phyloP scores from a whole-genome alignment of 2,113 vertebrate species.

The Solenodon paradoxus region DNA sequence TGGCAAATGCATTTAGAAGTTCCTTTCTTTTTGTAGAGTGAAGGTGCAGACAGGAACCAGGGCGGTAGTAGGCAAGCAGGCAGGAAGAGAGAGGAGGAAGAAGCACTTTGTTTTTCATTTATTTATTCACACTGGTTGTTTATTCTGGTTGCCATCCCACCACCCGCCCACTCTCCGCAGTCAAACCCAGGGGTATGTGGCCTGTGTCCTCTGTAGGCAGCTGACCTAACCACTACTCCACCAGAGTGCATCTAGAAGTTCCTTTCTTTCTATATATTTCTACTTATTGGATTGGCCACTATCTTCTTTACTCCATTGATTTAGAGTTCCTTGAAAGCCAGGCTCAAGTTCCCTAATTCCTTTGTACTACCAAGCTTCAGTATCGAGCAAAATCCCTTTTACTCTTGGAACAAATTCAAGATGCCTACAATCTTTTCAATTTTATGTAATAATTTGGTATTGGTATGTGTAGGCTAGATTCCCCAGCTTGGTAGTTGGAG shows the following conservation, averaged over 20 bases:
- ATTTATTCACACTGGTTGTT: too few species aligned
- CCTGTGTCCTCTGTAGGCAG: too few species aligned
- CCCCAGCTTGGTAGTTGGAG: neutral
- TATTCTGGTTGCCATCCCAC: too few species aligned
- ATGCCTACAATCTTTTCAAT: neutral
- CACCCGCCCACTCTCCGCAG: too few species aligned
- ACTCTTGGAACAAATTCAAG: constrained; percentile 9
- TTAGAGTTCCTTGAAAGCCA: neutral
- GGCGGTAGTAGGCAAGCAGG: too few species aligned
- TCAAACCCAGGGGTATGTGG: too few species aligned
- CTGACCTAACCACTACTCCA: too few species aligned
- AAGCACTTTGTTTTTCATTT: too few species aligned
- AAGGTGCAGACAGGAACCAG: too few species aligned
- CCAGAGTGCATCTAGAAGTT: neutral
- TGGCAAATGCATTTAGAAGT: neutral
- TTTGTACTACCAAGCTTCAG: neutral
- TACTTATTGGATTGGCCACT: neutral
- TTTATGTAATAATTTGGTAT: neutral
- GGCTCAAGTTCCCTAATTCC: neutral
- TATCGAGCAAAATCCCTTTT: neutral
- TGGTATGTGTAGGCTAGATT: neutral
- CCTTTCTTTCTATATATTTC: neutral
- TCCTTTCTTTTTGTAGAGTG: neutral
- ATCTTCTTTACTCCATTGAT: neutral
- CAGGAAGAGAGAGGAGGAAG: too few species aligned